Conservation (phyloP, 2,113 vertebrate species). For the Pluvialis apricaria region DNA sequence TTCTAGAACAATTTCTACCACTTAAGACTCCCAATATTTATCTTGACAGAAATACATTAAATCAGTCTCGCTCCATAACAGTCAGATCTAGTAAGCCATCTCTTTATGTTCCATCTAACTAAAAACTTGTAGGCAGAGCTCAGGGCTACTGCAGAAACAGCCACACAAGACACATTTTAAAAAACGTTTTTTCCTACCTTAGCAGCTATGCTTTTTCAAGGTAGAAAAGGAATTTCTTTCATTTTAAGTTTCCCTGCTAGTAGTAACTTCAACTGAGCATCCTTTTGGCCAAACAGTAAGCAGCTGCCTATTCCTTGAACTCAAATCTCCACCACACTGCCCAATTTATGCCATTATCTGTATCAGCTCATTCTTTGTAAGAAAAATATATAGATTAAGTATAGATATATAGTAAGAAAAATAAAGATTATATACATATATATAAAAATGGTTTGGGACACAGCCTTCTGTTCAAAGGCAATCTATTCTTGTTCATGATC, state of each 20-base stretch:
- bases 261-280: not conserved
- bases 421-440: not conserved
- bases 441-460: not conserved
- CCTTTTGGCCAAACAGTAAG: not conserved
- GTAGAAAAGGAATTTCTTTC: not conserved
- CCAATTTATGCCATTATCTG: not conserved
- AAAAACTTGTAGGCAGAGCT: not conserved
- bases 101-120: not conserved
- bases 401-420: too few species aligned
- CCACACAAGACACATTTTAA: accelerated
- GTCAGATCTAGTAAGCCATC: not conserved
- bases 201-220: not conserved
- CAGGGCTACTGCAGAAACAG: not conserved
- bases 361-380: not conserved
- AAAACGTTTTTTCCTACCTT: not conserved
- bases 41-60: not conserved
- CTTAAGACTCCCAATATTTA: not conserved
- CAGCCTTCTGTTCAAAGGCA: not conserved
- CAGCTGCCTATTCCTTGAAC: not conserved
- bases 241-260: not conserved
- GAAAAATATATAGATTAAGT: not conserved
- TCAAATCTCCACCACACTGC: not conserved
- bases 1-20: not conserved
- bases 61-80: not conserved
- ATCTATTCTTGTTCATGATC: not conserved